Evolutionary conservation across 30 jellyfish, hydroid and myxozoan genomes (phyloP), one percentile per base, ranked within the genome.

Genomic region (Aurelia coerulea): DNA sequence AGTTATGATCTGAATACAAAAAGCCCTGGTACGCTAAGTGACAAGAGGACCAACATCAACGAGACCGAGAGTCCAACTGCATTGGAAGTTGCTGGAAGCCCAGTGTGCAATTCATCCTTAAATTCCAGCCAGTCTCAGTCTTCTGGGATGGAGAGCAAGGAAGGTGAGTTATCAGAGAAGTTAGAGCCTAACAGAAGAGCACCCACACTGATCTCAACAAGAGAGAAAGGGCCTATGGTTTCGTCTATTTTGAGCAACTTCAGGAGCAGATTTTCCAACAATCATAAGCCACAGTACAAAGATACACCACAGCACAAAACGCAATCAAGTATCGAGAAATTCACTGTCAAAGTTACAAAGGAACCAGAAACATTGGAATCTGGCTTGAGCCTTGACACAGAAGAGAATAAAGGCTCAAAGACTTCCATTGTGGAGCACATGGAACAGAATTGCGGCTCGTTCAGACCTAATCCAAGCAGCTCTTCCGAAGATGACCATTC

Each of bases 321-420:
- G 18, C 93, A 84, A 41, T 37, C 71, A 16, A 52, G 74, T 19
- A 84, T 84, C 14, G 93, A 84, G 5, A 84, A 35, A 37, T 84
- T 84, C 66, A 49, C 87, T 1, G 13, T 51, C 51, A 74, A 78
- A 50, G 39, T 84, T 2, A 0, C 68, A 34, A 81, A 68, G 58
- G 82, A 80, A 29, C 68, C 41, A 0, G 84, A 18, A 10, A 11
- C 18, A 5, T 8, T 29, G 56, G 34, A n/a, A 13, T 14, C 23
- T n/a, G 34, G 19, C 33, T n/a, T 23, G 13, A 60, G 70, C 13
- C 31, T 0, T 4, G 35, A 10, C 31, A 1, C 10, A 60, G 31
- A n/a, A n/a, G 35, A 17, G 32, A 60, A 60, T n/a, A 12, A 17
- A 17, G 31, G 31, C 35, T 3, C 70, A 1, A 60, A 60, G 35